phyloP scores from a whole-genome alignment of 2,113 vertebrate species.

The Periophthalmus modestus region DNA sequence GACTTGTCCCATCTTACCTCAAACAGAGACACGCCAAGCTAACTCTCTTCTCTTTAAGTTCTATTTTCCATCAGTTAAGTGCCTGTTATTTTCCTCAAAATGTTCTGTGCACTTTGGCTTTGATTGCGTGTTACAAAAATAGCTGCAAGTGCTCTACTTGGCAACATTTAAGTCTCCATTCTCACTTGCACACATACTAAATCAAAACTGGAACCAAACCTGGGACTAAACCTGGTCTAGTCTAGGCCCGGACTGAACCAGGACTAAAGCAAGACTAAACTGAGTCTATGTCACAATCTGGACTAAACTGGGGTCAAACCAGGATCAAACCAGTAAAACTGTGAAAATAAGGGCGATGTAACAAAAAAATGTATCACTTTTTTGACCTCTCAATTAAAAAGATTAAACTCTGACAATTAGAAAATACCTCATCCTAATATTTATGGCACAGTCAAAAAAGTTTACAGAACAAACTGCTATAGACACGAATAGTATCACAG shows the following conservation, averaged over 20 bases:
- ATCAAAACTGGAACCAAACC: not conserved
- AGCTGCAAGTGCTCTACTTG: not conserved
- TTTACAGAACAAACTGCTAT: conserved; percentile 11
- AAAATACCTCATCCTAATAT: not conserved
- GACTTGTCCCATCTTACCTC: not conserved
- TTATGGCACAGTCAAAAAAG: not conserved
- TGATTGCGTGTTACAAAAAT: conserved; percentile 26
- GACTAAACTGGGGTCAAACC: no score
- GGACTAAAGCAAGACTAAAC: no score
- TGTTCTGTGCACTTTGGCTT: conserved; percentile 25
- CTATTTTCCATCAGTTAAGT: conserved; percentile 18
- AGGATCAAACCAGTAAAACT: no score
- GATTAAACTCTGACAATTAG: no score
- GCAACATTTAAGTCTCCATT: not conserved
- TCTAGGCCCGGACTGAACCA: not conserved
- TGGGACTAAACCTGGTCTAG: not conserved
- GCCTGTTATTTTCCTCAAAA: conserved; percentile 40
- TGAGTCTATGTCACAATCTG: no score
- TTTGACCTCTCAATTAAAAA: no score
- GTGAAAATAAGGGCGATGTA: no score
- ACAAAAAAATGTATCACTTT: no score
- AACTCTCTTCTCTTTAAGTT: not conserved
- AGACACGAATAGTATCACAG: not conserved
- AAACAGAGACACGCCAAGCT: not conserved
- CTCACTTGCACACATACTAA: not conserved